Percentiles rank a stretch among this genome's conserved stretches.
phyloP scores from a whole-genome alignment of 1,140 invertebrate genomes.

The Drosophila arawakana region DNA sequence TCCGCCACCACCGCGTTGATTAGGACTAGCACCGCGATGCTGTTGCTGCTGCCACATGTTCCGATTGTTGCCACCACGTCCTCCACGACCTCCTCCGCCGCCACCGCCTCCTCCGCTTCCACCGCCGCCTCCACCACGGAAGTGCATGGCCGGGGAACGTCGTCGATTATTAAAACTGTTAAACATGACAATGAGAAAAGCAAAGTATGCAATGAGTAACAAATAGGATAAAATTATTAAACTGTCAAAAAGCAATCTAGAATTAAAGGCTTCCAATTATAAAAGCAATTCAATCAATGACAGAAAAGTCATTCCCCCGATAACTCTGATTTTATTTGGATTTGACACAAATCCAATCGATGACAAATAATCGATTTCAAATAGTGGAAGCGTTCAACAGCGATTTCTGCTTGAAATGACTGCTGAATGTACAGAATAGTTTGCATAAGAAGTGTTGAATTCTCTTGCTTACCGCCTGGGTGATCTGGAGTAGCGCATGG shows the following conservation, averaged over 20 bases:
- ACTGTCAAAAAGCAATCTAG: no score
- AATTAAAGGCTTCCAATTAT: neutral
- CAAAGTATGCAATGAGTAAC: slow-evolving; percentile 3
- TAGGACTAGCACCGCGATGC: slow-evolving; percentile 43
- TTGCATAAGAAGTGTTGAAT: neutral
- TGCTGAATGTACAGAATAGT: neutral
- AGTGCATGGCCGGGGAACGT: slow-evolving; percentile 74
- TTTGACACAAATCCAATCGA: no score
- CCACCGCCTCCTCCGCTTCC: no score
- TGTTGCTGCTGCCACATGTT: slow-evolving; percentile 52
- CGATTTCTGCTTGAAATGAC: no score
- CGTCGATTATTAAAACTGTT: slow-evolving; percentile 76
- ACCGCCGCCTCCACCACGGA: slow-evolving; percentile 62
- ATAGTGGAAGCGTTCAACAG: no score
- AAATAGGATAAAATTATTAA: neutral
- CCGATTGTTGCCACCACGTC: slow-evolving; percentile 71
- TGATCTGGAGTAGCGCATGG: slow-evolving; percentile 78
- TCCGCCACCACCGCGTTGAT: slow-evolving; percentile 42
- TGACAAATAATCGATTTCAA: no score
- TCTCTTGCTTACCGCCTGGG: slow-evolving; percentile 68
- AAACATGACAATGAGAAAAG: slow-evolving; percentile 10
- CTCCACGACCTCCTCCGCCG: slow-evolving; percentile 46
- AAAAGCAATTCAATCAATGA: neutral
- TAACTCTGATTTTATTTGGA: no score
- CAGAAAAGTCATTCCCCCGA: neutral